Evolutionary conservation across 2,797 vertebrate genomes (phyloP), one percentile per base, ranked within the genome.

Genomic region (Ispidina picta): DNA sequence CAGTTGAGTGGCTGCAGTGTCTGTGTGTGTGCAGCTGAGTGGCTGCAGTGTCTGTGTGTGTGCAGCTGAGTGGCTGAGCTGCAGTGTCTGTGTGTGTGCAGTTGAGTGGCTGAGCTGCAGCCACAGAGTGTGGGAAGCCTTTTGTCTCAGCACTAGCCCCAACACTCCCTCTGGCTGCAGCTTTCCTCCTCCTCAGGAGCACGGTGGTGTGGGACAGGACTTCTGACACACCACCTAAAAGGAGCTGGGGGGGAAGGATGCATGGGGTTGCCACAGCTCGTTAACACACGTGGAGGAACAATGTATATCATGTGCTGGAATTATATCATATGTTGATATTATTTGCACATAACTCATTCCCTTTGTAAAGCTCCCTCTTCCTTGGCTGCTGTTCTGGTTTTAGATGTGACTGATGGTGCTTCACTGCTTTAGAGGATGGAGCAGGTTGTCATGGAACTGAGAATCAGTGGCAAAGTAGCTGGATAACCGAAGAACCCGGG

Each of bases 121-220:
- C 37, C 65, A n/a, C 68, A 49, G 18, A 39, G 29, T 17, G 51
- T 55, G 58, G 59, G 62, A 60, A 86, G 65, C 4, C 5, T 87
- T 77, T 92, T 9, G 41, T 81, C 18, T 21, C 69, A 80, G 39
- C 87, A 41, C 4, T 48, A 81, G 55, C n/a, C 79, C 21, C 66
- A 48, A 43, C 43, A 29, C 82, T 80, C 55, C 65, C 82, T 85
- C 82, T 94, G 86, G 31, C 95, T 95, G 78, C 84, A 93, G 28
- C 16, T 12, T 72, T 90, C 80, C 60, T 72, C 33, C 35, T 55
- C 35, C 41, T 48, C 46, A 68, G 7, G 19, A 83, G 48, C 26
- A 41, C 1, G 0, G 20, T 19, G 33, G 5, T 26, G 16, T 0
- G 1, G 26, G 35, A 81, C 22, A 35, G 29, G n/a, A 39, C 88